Percentiles rank a stretch among this genome's conserved stretches.
phyloP scores from a whole-genome alignment of 2,113 vertebrate genomes.

The Accipiter cooperii region DNA sequence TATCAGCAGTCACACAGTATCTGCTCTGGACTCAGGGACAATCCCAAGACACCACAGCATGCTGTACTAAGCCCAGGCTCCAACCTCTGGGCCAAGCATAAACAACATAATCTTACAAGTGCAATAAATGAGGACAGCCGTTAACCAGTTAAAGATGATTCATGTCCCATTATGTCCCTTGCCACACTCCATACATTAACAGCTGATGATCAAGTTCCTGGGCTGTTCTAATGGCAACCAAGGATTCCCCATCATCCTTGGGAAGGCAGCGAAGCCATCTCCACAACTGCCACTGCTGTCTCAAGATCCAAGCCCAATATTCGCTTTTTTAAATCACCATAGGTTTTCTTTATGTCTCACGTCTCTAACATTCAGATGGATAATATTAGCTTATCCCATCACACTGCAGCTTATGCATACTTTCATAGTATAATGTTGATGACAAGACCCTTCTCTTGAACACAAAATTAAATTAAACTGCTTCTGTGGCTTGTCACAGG shows the following conservation, averaged over 20 bases:
- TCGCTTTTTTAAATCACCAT: background rate
- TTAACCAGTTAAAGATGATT: background rate
- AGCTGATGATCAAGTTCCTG: background rate
- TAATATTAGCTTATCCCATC: background rate
- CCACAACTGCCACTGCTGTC: background rate
- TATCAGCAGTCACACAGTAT: background rate
- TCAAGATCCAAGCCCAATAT: background rate
- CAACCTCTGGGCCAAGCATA: background rate
- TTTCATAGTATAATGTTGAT: background rate
- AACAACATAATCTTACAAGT: background rate
- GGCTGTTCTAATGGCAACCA: background rate
- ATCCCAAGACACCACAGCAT: background rate
- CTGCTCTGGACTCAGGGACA: background rate
- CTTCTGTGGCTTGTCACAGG: background rate
- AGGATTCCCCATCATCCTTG: background rate
- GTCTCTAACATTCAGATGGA: background rate
- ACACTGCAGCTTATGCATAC: background rate
- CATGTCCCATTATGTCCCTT: background rate
- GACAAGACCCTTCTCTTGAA: background rate
- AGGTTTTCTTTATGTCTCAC: background rate
- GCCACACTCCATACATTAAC: background rate
- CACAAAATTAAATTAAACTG: background rate
- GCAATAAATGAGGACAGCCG: background rate
- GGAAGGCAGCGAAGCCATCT: background rate
- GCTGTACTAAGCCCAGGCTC: background rate